These are phyloP conservation scores for Limnephilus lunatus DNA, from an alignment of 2,888 invertebrate species.

Conservation along the genomic window DNA sequence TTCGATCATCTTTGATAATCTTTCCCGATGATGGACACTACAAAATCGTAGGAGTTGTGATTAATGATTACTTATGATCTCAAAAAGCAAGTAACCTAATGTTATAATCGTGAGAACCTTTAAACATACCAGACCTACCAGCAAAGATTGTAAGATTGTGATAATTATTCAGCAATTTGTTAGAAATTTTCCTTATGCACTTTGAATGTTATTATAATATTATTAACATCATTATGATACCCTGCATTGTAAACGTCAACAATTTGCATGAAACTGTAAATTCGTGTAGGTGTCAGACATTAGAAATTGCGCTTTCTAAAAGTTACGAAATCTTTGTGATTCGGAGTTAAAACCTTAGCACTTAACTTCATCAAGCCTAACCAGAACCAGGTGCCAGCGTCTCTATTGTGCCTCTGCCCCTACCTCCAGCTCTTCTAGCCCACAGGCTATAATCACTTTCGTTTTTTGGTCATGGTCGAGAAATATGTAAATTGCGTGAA, in stretches of 20 bases:
- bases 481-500: neutral
- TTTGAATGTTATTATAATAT: neutral
- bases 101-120: neutral
- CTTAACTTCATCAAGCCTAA: neutral
- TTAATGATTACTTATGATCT: neutral
- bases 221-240: neutral
- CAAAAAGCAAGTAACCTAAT: neutral
- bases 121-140: neutral
- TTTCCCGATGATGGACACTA: neutral
- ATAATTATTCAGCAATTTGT: no score
- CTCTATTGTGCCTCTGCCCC: neutral
- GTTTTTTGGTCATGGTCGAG: slow-evolving; percentile 38
- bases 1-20: neutral
- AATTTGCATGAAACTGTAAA: neutral
- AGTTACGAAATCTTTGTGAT: slow-evolving; percentile 23
- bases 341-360: neutral
- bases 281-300: neutral
- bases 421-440: neutral
- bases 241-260: neutral
- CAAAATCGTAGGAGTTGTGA: neutral
- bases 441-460: slow-evolving; percentile 12
- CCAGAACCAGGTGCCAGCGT: neutral
- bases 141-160: no score
- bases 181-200: no score
- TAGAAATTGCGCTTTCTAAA: slow-evolving; percentile 37